Percentiles rank a stretch among this genome's conserved stretches.
phyloP scores from a whole-genome alignment of 1,140 invertebrate genomes.

The Diorhabda elongata region DNA sequence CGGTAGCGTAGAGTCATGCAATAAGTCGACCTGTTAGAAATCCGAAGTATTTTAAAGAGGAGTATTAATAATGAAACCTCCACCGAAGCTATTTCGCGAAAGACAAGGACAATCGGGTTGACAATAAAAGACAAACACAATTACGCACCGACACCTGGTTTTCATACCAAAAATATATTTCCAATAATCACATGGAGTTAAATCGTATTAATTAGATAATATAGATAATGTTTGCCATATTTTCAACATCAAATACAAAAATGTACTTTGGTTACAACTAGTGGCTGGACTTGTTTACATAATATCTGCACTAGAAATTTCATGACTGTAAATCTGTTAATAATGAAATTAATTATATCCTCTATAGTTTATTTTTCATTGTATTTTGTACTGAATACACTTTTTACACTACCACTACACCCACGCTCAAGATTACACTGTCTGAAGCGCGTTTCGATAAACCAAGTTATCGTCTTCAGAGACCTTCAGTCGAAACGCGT shows the following conservation, averaged over 20 bases:
- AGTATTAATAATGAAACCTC: constrained; percentile 7
- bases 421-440: no score
- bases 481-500: no score
- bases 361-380: no score
- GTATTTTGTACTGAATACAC: no score
- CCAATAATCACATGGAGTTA: constrained; percentile 43
- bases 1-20: constrained; percentile 31
- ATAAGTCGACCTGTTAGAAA: constrained; percentile 27
- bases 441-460: no score
- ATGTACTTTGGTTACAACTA: constrained; percentile 23
- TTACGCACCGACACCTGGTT: constrained; percentile 21
- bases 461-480: no score
- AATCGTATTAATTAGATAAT: constrained; percentile 22
- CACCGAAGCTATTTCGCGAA: constrained; percentile 18
- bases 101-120: constrained; percentile 9
- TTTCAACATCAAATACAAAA: constrained; percentile 34
- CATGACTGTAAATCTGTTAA: background rate
- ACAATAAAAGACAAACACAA: background rate
- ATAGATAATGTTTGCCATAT: constrained; percentile 27
- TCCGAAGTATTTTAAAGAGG: background rate
- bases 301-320: constrained; percentile 1
- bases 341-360: no score
- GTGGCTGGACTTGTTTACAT: constrained; percentile 20
- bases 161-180: constrained; percentile 46
- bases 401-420: no score